phyloP scores from a whole-genome alignment of 2,888 invertebrate genomes.

The Malachius bipustulatus region DNA sequence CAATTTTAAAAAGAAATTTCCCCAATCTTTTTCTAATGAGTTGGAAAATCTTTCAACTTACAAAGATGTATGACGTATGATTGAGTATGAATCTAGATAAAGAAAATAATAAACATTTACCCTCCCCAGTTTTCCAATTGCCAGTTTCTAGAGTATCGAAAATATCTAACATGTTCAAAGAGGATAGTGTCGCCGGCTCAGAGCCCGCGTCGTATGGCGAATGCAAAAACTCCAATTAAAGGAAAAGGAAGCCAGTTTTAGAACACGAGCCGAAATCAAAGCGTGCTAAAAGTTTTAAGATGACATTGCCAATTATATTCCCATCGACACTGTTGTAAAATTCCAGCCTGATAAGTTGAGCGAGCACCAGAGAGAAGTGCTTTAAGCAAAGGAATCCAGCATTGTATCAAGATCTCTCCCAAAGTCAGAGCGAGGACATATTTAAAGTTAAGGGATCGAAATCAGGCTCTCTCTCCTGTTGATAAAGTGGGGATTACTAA shows the following conservation, averaged over 20 bases:
- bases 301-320: slow-evolving; percentile 42
- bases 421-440: slow-evolving; percentile 33
- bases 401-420: slow-evolving; percentile 67
- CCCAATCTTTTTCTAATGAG: too few relatives aligned
- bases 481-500: background rate
- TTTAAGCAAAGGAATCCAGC: slow-evolving; percentile 70
- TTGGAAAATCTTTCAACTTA: too few relatives aligned
- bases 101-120: background rate
- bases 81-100: too few relatives aligned
- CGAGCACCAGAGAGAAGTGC: slow-evolving; percentile 65
- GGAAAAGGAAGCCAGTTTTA: slow-evolving; percentile 23
- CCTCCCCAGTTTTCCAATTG: background rate
- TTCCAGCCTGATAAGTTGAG: slow-evolving; percentile 59
- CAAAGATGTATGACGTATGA: too few relatives aligned
- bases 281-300: slow-evolving; percentile 35
- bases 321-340: slow-evolving; percentile 55
- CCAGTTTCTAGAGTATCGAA: slow-evolving; percentile 1
- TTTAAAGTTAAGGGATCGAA: slow-evolving; percentile 14
- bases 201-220: slow-evolving; percentile 25
- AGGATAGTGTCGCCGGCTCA: background rate
- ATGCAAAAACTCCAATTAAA: slow-evolving; percentile 23
- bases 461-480: background rate
- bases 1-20: too few relatives aligned
- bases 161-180: slow-evolving; percentile 8
- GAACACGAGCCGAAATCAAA: background rate